Conservation (phyloP, 53 echinoderm and acorn worm species). For the Temnopleurus reevesii region DNA sequence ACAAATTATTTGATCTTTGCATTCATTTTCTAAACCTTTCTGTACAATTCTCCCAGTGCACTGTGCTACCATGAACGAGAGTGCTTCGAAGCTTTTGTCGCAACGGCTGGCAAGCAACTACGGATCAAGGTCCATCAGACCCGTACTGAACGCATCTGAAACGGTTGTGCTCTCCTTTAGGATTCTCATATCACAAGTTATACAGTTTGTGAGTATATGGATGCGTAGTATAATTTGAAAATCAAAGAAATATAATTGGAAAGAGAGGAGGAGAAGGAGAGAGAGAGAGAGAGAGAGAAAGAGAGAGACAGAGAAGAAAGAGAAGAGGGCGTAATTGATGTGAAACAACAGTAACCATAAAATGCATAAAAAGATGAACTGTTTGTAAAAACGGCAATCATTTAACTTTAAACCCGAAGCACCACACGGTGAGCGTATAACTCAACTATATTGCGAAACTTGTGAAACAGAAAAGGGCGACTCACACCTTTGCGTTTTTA, state of each 20-base stretch:
- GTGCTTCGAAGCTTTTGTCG: neutral
- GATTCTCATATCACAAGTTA: conserved; percentile 52
- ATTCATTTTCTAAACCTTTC: too few relatives aligned
- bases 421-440: too few relatives aligned
- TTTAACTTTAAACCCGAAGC: too few relatives aligned
- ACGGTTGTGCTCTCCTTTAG: conserved; percentile 22
- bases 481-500: too few relatives aligned
- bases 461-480: too few relatives aligned
- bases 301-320: too few relatives aligned
- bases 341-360: too few relatives aligned
- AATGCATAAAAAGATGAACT: too few relatives aligned
- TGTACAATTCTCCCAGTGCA: neutral
- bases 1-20: too few relatives aligned
- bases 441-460: too few relatives aligned
- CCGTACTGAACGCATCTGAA: neutral
- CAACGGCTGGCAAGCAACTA: neutral
- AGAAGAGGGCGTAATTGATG: neutral
- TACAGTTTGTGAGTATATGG: conserved; percentile 56
- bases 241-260: neutral
- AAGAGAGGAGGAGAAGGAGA: neutral
- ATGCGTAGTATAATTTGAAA: neutral
- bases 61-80: neutral
- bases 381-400: too few relatives aligned
- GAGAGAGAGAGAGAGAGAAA: neutral
- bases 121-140: conserved; percentile 10